phyloP scores from a whole-genome alignment of 2,113 vertebrate species.

The Trachemys scripta region DNA sequence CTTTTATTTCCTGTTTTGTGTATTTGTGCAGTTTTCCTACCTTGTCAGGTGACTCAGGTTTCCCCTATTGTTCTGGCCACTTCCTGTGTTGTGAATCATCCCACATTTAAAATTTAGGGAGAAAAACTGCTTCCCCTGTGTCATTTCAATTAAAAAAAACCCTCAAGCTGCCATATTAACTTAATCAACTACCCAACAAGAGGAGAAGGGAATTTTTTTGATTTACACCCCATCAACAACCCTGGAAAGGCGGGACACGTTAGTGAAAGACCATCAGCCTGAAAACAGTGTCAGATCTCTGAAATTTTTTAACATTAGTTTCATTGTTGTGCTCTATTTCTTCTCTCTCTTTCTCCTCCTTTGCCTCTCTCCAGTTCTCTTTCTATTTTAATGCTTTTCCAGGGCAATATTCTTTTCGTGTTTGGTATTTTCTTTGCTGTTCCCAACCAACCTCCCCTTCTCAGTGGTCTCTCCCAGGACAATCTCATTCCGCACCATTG shows the following conservation, averaged over 20 bases:
- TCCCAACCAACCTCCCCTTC: not conserved
- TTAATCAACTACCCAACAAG: rapidly evolving
- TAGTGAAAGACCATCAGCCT: rapidly evolving
- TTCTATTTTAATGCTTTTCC: not conserved
- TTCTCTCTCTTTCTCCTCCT: slow-evolving; percentile 29
- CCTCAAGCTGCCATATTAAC: not conserved
- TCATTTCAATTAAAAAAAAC: not conserved
- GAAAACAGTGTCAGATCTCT: not conserved
- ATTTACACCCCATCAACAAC: rapidly evolving
- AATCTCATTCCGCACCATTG: not conserved
- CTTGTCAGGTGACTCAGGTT: not conserved
- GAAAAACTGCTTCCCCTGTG: not conserved
- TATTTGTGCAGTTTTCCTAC: not conserved
- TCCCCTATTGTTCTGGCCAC: not conserved
- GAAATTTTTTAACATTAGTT: not conserved
- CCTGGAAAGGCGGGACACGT: not conserved
- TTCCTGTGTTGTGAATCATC: not conserved
- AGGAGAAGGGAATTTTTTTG: not conserved
- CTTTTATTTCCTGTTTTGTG: not conserved
- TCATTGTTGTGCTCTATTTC: slow-evolving; percentile 55
- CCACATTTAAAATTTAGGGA: rapidly evolving
- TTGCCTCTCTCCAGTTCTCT: not conserved
- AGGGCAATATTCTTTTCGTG: not conserved
- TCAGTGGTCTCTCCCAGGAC: not conserved
- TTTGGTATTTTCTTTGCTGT: not conserved